A percentile compares a stretch with the other conserved stretches of the same genome.
Conservation (phyloP, 2,797 vertebrate species). For the Rhinella marina region DNA sequence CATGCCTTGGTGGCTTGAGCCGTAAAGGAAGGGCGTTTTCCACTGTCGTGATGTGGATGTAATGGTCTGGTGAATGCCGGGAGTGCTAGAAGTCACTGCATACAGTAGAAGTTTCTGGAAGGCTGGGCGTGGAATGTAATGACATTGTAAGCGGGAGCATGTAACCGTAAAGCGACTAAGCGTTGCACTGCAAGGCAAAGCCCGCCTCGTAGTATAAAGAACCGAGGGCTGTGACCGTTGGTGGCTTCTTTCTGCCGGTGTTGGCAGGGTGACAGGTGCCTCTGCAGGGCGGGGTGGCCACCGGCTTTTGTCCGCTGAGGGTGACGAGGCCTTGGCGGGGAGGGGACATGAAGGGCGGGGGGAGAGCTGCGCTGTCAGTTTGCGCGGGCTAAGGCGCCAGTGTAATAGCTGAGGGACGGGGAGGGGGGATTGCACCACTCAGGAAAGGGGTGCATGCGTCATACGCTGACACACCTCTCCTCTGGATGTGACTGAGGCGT, state of each 20-base stretch:
- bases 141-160: no score
- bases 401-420: neutral
- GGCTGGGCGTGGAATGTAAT: neutral
- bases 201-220: no score
- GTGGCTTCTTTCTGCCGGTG: neutral
- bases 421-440: neutral
- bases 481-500: neutral
- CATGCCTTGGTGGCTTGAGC: neutral
- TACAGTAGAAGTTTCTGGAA: neutral
- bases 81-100: no score
- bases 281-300: neutral
- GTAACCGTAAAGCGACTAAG: neutral
- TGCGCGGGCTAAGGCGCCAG: neutral
- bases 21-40: neutral
- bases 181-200: neutral
- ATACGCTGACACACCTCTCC: neutral
- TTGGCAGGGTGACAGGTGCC: neutral
- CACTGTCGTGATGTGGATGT: neutral
- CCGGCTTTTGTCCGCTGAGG: slow-evolving; percentile 14
- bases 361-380: neutral
- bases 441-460: neutral
- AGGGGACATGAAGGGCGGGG: neutral
- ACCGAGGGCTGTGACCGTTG: no score
- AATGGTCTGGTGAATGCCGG: no score
- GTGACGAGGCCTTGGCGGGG: neutral